Evolutionary conservation across 2,113 vertebrate species (phyloP), one percentile per base, ranked within the genome.

Genomic region (Tupaia chinensis): DNA sequence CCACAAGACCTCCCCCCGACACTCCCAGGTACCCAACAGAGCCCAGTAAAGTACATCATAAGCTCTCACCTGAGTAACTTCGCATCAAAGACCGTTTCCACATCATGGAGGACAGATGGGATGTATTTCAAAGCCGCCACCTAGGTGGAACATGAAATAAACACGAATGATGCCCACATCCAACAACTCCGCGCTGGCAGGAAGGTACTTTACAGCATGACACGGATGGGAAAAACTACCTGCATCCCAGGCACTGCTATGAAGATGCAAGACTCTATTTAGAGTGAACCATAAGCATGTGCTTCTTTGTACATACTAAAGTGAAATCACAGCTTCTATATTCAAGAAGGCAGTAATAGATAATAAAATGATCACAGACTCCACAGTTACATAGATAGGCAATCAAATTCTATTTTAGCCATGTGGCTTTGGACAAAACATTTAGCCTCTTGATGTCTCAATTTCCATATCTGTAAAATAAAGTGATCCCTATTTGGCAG

Each of bases 61-160:
- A 34, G 25, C 73, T 89, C 98, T 98, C 97, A 99, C 99, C 99
- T 99, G 95, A 99, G 99, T 96, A 99, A 98, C 97, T 98, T 99
- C 60, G 99, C 99, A 98, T 99, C 99, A 98, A 99, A 99, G 91
- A 99, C 99, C 13, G 97, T 99, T 98, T 99, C 99, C 77, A 99
- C 99, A 94, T 99, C 99, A 0, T 99, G 99, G 84, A 99, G 99
- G 87, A 99, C 99, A 16, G 99, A 99, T 0, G 99, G 99, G 83
- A 99, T 99, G 95, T 99, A 99, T 98, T 99, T 99, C 98, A 99
- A 98, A 97, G 99, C 99, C 61, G 99, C 99, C 90, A 99, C 99
- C 99, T 99, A 96, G 79, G 98, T 82, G 90, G 98, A 7, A 97
- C 9, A 96, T 0, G 97, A 66, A 93, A 95, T 77, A 89, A 94